Conservation (phyloP, 2,113 vertebrate species). For the Lontra canadensis region DNA sequence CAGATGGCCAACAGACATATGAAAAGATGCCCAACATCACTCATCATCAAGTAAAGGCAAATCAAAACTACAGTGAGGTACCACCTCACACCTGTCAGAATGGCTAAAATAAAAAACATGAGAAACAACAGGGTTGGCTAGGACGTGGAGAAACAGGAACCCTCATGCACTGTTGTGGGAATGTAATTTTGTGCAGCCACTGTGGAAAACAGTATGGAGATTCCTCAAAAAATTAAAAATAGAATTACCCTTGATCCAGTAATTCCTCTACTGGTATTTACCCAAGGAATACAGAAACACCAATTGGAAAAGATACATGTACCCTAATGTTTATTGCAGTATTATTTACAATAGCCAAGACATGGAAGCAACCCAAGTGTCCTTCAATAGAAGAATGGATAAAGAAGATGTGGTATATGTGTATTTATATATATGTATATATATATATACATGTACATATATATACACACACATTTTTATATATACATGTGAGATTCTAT, state of each 20-base stretch:
- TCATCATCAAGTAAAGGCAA: neutral
- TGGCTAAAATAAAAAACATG: neutral
- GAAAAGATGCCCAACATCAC: neutral
- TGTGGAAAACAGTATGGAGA: neutral
- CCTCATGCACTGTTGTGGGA: neutral
- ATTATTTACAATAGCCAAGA: neutral
- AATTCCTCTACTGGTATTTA: neutral
- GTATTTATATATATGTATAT: neutral
- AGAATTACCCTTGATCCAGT: neutral
- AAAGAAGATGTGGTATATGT: neutral
- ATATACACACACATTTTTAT: too few relatives aligned
- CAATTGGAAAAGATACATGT: neutral
- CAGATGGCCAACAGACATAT: neutral
- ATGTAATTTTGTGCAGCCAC: neutral
- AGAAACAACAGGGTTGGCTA: neutral
- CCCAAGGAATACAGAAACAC: neutral
- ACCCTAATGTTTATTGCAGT: neutral
- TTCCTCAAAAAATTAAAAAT: neutral
- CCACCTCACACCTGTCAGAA: neutral
- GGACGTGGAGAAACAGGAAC: neutral
- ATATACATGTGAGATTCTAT: constrained; percentile 76
- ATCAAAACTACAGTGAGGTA: neutral
- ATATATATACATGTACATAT: too few relatives aligned
- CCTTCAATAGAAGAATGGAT: neutral
- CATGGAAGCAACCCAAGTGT: neutral